Evolutionary conservation across 2,888 invertebrate species (phyloP), one percentile per base, ranked within the genome.

Genomic region (Nowickia ferox): DNA sequence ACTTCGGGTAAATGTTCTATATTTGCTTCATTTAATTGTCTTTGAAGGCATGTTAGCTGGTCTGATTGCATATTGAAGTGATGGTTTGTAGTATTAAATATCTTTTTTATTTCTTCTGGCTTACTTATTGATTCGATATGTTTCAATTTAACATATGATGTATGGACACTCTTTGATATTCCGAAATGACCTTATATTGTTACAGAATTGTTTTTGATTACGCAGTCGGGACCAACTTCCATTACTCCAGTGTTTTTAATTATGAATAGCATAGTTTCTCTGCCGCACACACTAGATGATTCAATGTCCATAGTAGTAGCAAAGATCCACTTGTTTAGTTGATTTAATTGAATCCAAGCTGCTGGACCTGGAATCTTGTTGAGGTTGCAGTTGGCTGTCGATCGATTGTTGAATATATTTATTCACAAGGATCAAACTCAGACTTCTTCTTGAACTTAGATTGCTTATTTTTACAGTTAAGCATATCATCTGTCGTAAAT

Each of bases 331-430:
- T n/a, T n/a, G n/a, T n/a, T n/a, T 66, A 8, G 30, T n/a, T 38
- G 48, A 30, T 48, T 48, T 30, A 66, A n/a, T 51, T 48, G 30
- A n/a, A 8, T 66, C 30, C 38, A 48, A 66, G 30, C 11, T 38
- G 38, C 17, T 17, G 19, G 15, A 10, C n/a, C 9, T 46, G 46
- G 65, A 13, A 65, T 65, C 13, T 13, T 65, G 2, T 65, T 19
- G 22, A 46, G 17, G 55, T 65, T 65, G 22, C 65, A 65, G 46
- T 44, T 65, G n/a, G 11, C 19, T 44, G 65, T 22, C 17, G 42
- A 65, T 65, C 44, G 65, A 44, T 46, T 63, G 17, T 63, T 44
- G 17, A 42, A 61, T 13, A 61, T 63, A 19, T 11, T 65, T 8
- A 65, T 44, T n/a, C n/a, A n/a, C n/a, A n/a, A n/a, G n/a, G n/a